phyloP scores from a whole-genome alignment of 1,140 invertebrate genomes.

The Sarcophaga peregrina region DNA sequence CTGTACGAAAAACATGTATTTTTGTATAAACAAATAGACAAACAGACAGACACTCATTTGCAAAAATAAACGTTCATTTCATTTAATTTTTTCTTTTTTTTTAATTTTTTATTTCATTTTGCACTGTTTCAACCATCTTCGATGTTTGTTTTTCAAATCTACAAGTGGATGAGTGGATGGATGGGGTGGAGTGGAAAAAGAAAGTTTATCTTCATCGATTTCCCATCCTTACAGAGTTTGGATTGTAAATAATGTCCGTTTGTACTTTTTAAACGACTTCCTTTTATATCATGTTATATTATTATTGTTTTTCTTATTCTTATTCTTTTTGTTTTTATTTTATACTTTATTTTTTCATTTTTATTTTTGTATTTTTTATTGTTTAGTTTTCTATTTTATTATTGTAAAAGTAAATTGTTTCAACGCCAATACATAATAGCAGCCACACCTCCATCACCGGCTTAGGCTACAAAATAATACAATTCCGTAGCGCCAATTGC shows the following conservation, averaged over 20 bases:
- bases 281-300: conserved; percentile 57
- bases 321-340: too few relatives aligned
- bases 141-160: conserved; percentile 27
- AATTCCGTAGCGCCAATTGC: conserved; percentile 48
- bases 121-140: conserved; percentile 56
- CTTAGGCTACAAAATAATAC: background rate
- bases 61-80: conserved; percentile 19
- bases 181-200: conserved; percentile 16
- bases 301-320: conserved; percentile 52
- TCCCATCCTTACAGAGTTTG: conserved; percentile 57
- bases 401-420: conserved; percentile 61
- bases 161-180: conserved; percentile 25
- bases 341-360: conserved; percentile 5
- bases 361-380: background rate
- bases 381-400: conserved; percentile 50
- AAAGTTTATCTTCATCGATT: conserved; percentile 25
- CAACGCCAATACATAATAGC: conserved; percentile 66
- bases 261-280: conserved; percentile 67
- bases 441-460: conserved; percentile 18
- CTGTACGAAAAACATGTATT: too few relatives aligned
- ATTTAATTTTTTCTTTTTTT: conserved; percentile 4
- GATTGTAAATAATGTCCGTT: conserved; percentile 66
- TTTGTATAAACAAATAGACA: background rate
- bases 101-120: conserved; percentile 50
- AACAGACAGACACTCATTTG: background rate